A percentile compares a stretch with the other conserved stretches of the same genome.
Conservation (phyloP, 2,888 invertebrate species). For the Drosophila monieri region DNA sequence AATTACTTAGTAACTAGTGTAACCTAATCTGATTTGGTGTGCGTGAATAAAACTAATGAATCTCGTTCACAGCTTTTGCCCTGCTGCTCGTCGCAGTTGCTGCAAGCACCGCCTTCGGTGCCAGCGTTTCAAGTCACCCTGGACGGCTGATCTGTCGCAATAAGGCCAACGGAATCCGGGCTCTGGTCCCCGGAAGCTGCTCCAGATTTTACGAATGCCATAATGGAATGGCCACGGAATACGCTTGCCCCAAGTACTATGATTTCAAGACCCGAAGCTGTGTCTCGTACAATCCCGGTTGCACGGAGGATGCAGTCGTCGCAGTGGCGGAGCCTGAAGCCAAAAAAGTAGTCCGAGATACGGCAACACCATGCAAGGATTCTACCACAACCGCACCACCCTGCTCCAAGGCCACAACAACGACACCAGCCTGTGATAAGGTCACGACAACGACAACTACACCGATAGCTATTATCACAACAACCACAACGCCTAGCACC, state of each 20-base stretch:
- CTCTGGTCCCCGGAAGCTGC: conserved; percentile 1
- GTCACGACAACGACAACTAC: no score
- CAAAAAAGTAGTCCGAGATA: not conserved
- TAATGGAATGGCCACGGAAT: conserved; percentile 25
- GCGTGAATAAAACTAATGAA: not conserved
- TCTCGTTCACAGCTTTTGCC: conserved; percentile 44
- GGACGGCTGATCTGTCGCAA: conserved; percentile 57
- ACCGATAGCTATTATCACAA: no score
- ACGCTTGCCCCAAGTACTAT: conserved; percentile 53
- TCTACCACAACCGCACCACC: conserved; percentile 1
- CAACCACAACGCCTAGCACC: no score
- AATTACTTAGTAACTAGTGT: no score
- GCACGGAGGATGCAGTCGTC: not conserved
- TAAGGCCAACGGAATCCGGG: conserved; percentile 57
- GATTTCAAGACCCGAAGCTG: conserved; percentile 1
- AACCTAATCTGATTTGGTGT: no score
- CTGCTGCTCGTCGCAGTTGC: conserved; percentile 51
- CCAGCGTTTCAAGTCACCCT: conserved; percentile 56
- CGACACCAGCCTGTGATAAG: not conserved
- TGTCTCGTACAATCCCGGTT: not conserved
- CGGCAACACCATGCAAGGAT: not conserved
- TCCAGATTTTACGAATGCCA: conserved; percentile 3
- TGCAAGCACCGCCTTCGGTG: conserved; percentile 46
- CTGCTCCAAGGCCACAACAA: not conserved
- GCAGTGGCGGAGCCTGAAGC: not conserved